Conservation (phyloP, 2,113 vertebrate species). For the Paradisaea rubra region DNA sequence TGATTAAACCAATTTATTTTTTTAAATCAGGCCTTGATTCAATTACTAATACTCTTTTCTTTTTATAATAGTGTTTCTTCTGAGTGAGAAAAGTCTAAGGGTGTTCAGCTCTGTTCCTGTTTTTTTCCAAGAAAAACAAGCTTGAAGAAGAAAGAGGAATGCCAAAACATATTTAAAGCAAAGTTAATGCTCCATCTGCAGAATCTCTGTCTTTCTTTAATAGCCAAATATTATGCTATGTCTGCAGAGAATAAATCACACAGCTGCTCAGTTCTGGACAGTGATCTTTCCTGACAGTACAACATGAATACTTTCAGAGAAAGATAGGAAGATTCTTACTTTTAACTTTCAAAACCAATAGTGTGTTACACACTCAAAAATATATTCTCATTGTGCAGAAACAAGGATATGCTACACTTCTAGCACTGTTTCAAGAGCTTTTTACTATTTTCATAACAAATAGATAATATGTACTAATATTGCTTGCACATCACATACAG, state of each 20-base stretch:
- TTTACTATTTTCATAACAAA: background rate
- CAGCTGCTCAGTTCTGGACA: background rate
- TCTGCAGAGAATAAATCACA: background rate
- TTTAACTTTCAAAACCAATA: background rate
- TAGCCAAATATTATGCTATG: background rate
- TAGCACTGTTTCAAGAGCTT: background rate
- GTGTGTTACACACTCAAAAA: background rate
- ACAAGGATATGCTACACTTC: background rate
- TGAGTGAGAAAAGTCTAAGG: background rate
- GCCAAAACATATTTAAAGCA: background rate
- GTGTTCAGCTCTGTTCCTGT: background rate
- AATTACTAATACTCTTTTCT: background rate
- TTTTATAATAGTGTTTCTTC: background rate
- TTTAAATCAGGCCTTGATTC: background rate
- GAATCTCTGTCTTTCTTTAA: background rate
- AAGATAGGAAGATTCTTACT: background rate
- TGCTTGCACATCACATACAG: background rate
- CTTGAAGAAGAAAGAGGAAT: background rate
- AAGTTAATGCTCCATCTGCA: background rate
- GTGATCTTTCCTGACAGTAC: background rate
- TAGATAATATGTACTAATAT: background rate
- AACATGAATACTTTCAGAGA: background rate
- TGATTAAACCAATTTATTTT: background rate
- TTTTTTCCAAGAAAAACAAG: background rate
- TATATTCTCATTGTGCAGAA: background rate